Percentiles rank a stretch among this genome's conserved stretches.
These are phyloP conservation scores for Pogonomyrmex barbatus DNA, from an alignment of 1,140 invertebrate genomes.

Conservation along the genomic window DNA sequence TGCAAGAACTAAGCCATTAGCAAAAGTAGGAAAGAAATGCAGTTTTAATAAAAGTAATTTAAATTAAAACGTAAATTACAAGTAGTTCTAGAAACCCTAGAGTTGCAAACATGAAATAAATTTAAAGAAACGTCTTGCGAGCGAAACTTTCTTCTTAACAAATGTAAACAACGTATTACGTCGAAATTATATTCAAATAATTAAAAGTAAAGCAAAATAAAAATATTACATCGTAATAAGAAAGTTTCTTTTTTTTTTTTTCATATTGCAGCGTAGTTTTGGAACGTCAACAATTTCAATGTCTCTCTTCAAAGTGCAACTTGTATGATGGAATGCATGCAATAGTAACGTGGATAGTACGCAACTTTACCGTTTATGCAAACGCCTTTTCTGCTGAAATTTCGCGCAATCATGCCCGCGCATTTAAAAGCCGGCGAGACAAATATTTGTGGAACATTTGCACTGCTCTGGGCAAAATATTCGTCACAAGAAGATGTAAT, in stretches of 20 bases:
- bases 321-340: neutral
- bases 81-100: neutral
- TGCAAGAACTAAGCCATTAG: neutral
- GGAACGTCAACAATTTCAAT: constrained; percentile 7
- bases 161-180: neutral
- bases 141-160: neutral
- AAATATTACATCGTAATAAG: neutral
- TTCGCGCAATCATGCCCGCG: constrained; percentile 33
- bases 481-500: constrained; percentile 55
- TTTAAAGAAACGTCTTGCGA: neutral
- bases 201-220: constrained; percentile 11
- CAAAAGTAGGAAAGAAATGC: neutral
- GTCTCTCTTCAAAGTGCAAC: neutral
- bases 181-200: constrained; percentile 18
- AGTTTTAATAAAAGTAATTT: neutral
- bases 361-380: neutral
- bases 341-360: constrained; percentile 1
- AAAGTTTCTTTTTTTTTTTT: neutral
- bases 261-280: neutral
- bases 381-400: constrained; percentile 20
- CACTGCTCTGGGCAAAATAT: constrained; percentile 29
- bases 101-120: neutral
- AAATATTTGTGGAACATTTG: constrained; percentile 60
- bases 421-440: constrained; percentile 46
- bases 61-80: neutral